Percentiles rank a stretch among this genome's conserved stretches.
Evolutionary conservation across 2,888 invertebrate genomes (phyloP).

Genomic region (Hypolimnas misippus): DNA sequence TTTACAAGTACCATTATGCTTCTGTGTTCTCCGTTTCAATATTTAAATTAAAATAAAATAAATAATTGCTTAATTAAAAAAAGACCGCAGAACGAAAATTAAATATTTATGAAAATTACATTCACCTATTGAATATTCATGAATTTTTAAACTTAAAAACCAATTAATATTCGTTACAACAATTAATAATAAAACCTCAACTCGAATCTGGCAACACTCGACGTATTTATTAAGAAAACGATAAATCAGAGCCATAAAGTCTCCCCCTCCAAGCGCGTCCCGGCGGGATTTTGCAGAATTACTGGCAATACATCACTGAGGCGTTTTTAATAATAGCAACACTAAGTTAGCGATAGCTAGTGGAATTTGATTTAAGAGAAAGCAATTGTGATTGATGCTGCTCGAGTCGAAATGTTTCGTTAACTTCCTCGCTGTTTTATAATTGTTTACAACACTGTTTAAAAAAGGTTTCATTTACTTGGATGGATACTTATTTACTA

Average conservation of each 20-base stretch:
- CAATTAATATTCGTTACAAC: constrained; percentile 59
- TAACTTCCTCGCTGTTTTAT: no score
- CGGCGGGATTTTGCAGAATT: constrained; percentile 63
- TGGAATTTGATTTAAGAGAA: constrained; percentile 40
- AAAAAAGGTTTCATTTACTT: no score
- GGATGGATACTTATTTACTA: no score
- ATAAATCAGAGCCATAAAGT: constrained; percentile 71
- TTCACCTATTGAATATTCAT: constrained; percentile 40
- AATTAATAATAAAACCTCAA: constrained; percentile 63
- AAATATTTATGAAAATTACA: constrained; percentile 35
- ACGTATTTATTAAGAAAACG: constrained; percentile 79
- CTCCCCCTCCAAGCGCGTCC: constrained; percentile 44
- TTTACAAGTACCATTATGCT: no score
- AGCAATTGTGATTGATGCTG: constrained; percentile 39
- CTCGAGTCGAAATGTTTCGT: constrained; percentile 11
- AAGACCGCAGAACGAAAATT: constrained; percentile 4
- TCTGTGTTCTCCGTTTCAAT: no score
- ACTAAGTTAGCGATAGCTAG: constrained; percentile 39
- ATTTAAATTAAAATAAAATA: not conserved
- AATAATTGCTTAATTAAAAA: constrained; percentile 8
- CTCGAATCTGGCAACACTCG: constrained; percentile 60
- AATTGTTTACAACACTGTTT: no score
- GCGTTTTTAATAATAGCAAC: constrained; percentile 74
- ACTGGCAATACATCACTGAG: constrained; percentile 76
- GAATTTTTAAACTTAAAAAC: constrained; percentile 36